Conservation (phyloP, 2,888 invertebrate genomes). For the Junonia oenone region DNA sequence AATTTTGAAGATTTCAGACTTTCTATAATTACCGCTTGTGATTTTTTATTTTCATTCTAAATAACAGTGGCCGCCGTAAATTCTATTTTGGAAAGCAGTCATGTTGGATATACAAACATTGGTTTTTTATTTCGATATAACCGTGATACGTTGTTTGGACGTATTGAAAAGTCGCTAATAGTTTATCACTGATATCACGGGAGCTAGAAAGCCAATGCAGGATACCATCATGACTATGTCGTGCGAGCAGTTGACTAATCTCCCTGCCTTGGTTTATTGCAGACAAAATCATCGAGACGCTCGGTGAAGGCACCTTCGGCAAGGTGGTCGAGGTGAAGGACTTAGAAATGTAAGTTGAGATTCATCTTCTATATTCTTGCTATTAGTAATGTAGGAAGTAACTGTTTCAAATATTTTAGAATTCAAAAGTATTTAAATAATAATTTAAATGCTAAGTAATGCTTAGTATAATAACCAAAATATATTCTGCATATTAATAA, state of each 20-base stretch:
- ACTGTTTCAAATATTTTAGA: no score
- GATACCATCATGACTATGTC: slow-evolving; percentile 63
- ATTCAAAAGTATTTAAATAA: no score
- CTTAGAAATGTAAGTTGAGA: slow-evolving; percentile 90
- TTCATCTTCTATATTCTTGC: no score
- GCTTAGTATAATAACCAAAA: no score
- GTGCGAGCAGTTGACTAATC: slow-evolving; percentile 49
- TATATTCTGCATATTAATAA: no score
- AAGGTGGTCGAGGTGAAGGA: slow-evolving; percentile 99
- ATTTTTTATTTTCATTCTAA: slow-evolving; percentile 36
- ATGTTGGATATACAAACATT: slow-evolving; percentile 48
- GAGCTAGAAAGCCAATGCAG: slow-evolving; percentile 39
- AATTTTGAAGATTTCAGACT: slow-evolving; percentile 43
- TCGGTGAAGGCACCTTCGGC: slow-evolving; percentile 99
- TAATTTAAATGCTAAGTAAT: no score
- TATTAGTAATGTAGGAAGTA: no score
- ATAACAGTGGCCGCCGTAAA: slow-evolving; percentile 26
- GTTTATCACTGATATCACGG: background rate
- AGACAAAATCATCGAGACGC: slow-evolving; percentile 99
- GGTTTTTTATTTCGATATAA: slow-evolving; percentile 10
- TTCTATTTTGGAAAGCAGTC: slow-evolving; percentile 40
- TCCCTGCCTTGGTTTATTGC: slow-evolving; percentile 82
- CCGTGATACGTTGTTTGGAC: slow-evolving; percentile 4
- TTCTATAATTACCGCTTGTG: slow-evolving; percentile 35
- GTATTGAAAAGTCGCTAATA: background rate